Base-by-base conservation (phyloP, 2,797 vertebrate species). In the Coracias cyanogaster region DNA sequence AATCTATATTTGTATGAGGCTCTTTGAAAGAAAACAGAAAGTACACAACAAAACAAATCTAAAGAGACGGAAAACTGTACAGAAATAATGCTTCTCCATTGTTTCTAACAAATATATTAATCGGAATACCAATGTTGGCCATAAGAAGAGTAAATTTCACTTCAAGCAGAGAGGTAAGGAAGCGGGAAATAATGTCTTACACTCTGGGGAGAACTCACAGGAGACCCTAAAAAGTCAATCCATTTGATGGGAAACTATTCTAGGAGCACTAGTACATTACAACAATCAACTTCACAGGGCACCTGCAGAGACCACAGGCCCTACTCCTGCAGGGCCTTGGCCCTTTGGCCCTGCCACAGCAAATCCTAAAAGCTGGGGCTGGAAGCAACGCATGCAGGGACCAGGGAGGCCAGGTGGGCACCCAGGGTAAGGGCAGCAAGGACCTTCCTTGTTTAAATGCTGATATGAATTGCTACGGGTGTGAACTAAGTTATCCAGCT, bases 401-500 rank as follows among this genome's bases (percentile, higher is more conserved):
- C 15, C 0, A 0, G 67, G 12, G 29, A 6, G 10, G 45, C 17
- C 5, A 4, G 25, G 37, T 0, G 2, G 24, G 57, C 29, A 24
- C 29, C 3, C 1, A 7, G 24, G 20, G 9, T 1, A 6, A 10
- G 12, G 51, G 21, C 62, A 67, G 43, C 29, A 22, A n/a, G 31
- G 48, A 6, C 15, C 6, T 8, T 70, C 54, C 62, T 41, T 9
- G 7, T 26, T 58, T 26, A 41, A 49, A 41, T 1, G 7, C 24
- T 1, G 2, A 1, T 31, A 28, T 1, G 1, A 29, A 33, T 3
- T 5, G 14, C 12, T 57, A 10, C 7, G 2, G 12, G 21, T 8
- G 11, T 8, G n/a, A 58, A 39, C 33, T 10, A 25, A 4, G 21
- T 20, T 37, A 9, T 18, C 5, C 10, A 10, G 35, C 2, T 20